Evolutionary conservation across 2,888 invertebrate species (phyloP).

Genomic region (Antitype chi): DNA sequence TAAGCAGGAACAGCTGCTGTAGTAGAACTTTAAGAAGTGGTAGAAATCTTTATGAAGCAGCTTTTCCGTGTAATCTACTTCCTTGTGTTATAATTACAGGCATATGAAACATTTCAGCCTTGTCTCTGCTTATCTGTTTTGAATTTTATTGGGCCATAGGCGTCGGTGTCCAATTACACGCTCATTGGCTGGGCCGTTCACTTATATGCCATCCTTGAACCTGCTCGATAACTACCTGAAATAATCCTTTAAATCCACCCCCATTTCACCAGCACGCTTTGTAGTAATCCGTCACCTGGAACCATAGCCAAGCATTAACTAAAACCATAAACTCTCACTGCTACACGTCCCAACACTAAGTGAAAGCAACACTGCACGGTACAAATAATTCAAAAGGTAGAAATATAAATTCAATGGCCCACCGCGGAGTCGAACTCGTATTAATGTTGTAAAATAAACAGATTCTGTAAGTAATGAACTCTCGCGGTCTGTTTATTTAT

Average conservation of each 20-base stretch:
- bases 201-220: not conserved
- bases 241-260: not conserved
- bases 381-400: slow-evolving; percentile 74
- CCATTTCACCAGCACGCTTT: not conserved
- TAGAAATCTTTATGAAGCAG: not conserved
- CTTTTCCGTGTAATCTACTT: not conserved
- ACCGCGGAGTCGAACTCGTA: slow-evolving; percentile 74
- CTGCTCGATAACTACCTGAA: not conserved
- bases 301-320: slow-evolving; percentile 2
- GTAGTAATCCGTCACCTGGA: slow-evolving; percentile 9
- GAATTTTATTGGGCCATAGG: not conserved
- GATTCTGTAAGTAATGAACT: slow-evolving; percentile 76
- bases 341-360: slow-evolving; percentile 50
- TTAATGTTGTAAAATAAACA: slow-evolving; percentile 79
- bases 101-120: not conserved
- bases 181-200: not conserved
- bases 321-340: slow-evolving; percentile 30
- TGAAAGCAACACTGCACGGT: slow-evolving; percentile 52
- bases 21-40: not conserved
- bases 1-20: not conserved
- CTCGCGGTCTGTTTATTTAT: slow-evolving; percentile 71
- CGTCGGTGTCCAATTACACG: not conserved
- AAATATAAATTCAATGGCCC: slow-evolving; percentile 81
- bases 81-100: not conserved
- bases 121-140: not conserved